phyloP scores from a whole-genome alignment of 2,113 vertebrate species.

The Labeo rohita region DNA sequence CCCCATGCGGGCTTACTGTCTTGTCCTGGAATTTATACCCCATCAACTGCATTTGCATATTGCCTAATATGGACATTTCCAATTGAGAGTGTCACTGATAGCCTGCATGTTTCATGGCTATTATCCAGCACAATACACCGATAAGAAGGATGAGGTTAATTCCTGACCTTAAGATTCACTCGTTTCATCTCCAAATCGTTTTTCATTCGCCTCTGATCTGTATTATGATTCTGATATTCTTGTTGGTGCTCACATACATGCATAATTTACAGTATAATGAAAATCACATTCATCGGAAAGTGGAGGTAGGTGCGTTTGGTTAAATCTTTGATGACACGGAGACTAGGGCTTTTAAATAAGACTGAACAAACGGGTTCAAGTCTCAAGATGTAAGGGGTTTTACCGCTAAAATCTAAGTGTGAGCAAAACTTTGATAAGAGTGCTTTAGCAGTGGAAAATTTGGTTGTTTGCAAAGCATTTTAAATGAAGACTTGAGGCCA shows the following conservation, averaged over 20 bases:
- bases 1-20: constrained; percentile 73
- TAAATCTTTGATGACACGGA: constrained; percentile 29
- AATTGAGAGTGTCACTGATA: constrained; percentile 74
- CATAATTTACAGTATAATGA: constrained; percentile 48
- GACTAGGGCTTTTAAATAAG: neutral
- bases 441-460: neutral
- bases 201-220: constrained; percentile 60
- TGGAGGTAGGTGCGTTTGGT: constrained; percentile 1
- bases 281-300: constrained; percentile 25
- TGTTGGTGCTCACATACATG: constrained; percentile 53
- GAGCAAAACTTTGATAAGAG: constrained; percentile 40
- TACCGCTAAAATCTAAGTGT: neutral
- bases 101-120: constrained; percentile 66
- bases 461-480: constrained; percentile 25
- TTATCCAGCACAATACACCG: constrained; percentile 66
- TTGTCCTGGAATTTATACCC: constrained; percentile 75
- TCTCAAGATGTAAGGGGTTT: neutral
- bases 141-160: constrained; percentile 77
- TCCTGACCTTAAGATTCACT: constrained; percentile 73
- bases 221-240: constrained; percentile 41
- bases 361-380: neutral
- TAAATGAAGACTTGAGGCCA: constrained; percentile 56
- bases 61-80: constrained; percentile 80
- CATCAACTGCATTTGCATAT: constrained; percentile 79
- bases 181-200: constrained; percentile 59